Evolutionary conservation across 2,888 invertebrate genomes (phyloP).

Genomic region (Frankliniella fusca): DNA sequence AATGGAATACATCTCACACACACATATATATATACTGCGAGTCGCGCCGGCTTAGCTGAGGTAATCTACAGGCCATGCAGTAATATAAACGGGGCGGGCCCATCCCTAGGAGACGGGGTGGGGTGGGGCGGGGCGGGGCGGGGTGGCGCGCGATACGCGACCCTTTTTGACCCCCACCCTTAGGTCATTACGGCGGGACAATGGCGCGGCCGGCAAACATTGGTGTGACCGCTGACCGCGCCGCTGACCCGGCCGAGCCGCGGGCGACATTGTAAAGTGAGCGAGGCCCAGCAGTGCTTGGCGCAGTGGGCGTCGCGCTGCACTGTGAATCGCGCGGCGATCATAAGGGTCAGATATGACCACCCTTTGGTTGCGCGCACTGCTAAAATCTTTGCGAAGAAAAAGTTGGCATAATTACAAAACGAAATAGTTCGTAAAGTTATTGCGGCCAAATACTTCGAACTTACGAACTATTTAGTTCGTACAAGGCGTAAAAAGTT

Average conservation of each 20-base stretch:
- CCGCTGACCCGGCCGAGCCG: constrained; percentile 11
- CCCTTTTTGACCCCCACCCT: not conserved
- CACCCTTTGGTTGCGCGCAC: too few species aligned
- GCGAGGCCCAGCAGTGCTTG: not conserved
- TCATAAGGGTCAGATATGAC: too few species aligned
- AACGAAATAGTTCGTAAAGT: too few species aligned
- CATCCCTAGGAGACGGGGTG: not conserved
- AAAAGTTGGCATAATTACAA: too few species aligned
- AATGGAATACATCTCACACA: not conserved
- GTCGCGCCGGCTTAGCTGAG: not conserved
- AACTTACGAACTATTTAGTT: too few species aligned
- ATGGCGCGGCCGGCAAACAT: constrained; percentile 11
- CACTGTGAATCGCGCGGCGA: too few species aligned
- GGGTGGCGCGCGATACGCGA: not conserved
- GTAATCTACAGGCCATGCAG: not conserved
- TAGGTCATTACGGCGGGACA: constrained; percentile 2
- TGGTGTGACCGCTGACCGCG: constrained; percentile 21
- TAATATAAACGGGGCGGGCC: not conserved
- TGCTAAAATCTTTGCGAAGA: too few species aligned
- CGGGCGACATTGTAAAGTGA: not conserved
- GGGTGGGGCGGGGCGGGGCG: not conserved
- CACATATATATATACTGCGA: not conserved
- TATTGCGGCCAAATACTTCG: too few species aligned
- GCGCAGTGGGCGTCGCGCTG: too few species aligned
- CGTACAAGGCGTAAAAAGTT: too few species aligned